Conservation (phyloP, 2,113 vertebrate genomes). For the Nannobrachium achirus region DNA sequence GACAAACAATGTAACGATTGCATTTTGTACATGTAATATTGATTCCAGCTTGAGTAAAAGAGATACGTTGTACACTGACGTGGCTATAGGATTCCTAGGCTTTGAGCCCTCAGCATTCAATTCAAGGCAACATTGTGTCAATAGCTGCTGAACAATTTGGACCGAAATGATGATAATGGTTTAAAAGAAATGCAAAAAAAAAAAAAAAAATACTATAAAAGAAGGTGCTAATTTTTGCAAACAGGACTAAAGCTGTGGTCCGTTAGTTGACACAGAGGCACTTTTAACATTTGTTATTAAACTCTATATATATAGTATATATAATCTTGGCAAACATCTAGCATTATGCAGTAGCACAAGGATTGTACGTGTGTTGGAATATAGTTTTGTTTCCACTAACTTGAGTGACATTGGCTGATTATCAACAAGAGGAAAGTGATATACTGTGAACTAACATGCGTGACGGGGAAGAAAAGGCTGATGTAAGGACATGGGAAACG, state of each 20-base stretch:
- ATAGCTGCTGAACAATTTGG: constrained; percentile 13
- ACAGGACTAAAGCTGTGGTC: constrained; percentile 2
- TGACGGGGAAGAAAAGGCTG: constrained; percentile 16
- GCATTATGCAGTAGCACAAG: constrained; percentile 26
- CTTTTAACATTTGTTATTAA: background rate
- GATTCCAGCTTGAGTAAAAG: constrained; percentile 12
- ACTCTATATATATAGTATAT: background rate
- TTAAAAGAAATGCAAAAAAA: background rate
- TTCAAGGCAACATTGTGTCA: constrained; percentile 32
- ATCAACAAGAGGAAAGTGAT: constrained; percentile 19
- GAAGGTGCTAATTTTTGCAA: constrained; percentile 32
- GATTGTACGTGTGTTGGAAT: background rate
- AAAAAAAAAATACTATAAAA: background rate
- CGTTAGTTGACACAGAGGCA: background rate
- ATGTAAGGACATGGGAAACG: constrained; percentile 36
- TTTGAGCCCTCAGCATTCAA: constrained; percentile 49
- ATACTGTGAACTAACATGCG: constrained; percentile 37
- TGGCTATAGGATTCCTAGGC: constrained; percentile 34
- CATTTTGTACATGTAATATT: constrained; percentile 8
- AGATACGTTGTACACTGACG: background rate
- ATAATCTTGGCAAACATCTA: constrained; percentile 32
- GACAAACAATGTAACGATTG: background rate
- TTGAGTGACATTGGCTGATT: background rate
- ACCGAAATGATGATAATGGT: background rate
- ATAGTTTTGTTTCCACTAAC: background rate